A percentile compares a stretch with the other conserved stretches of the same genome.
Evolutionary conservation across 1,140 invertebrate species (phyloP).

Genomic region (Drosophila teissieri): DNA sequence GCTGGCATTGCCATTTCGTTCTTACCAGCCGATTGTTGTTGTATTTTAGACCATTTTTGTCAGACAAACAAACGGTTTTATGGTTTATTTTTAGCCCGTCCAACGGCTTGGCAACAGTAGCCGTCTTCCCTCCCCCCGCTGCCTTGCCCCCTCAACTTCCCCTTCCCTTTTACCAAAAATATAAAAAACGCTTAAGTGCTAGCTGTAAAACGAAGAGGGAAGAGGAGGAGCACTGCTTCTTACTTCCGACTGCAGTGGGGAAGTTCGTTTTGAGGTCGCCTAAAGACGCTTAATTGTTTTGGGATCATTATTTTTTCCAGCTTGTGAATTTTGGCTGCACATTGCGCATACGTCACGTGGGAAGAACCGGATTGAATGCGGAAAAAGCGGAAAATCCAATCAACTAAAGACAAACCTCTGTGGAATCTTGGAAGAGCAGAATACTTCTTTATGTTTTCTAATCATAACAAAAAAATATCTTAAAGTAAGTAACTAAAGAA

Average conservation of each 20-base stretch:
- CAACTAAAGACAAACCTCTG: too few relatives aligned
- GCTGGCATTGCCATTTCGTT: slow-evolving; percentile 61
- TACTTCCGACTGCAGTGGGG: slow-evolving; percentile 73
- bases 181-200: slow-evolving; percentile 49
- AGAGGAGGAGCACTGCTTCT: slow-evolving; percentile 37
- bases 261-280: slow-evolving; percentile 48
- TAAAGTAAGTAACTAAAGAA: background rate
- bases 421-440: background rate
- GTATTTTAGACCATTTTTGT: slow-evolving; percentile 80
- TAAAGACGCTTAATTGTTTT: slow-evolving; percentile 48
- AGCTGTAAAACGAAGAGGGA: slow-evolving; percentile 58
- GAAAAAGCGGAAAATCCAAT: background rate
- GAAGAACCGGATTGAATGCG: slow-evolving; percentile 9
- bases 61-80: slow-evolving; percentile 78
- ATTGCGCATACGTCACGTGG: slow-evolving; percentile 41
- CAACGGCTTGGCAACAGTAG: slow-evolving; percentile 67
- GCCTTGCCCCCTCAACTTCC: background rate
- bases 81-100: slow-evolving; percentile 74
- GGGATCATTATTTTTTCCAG: slow-evolving; percentile 22
- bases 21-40: slow-evolving; percentile 59
- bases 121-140: background rate
- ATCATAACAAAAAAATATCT: background rate
- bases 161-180: slow-evolving; percentile 28
- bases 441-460: background rate
- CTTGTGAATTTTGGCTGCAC: slow-evolving; percentile 20